Base-by-base conservation (phyloP, 2,113 vertebrate species). In the Miniopterus natalensis region DNA sequence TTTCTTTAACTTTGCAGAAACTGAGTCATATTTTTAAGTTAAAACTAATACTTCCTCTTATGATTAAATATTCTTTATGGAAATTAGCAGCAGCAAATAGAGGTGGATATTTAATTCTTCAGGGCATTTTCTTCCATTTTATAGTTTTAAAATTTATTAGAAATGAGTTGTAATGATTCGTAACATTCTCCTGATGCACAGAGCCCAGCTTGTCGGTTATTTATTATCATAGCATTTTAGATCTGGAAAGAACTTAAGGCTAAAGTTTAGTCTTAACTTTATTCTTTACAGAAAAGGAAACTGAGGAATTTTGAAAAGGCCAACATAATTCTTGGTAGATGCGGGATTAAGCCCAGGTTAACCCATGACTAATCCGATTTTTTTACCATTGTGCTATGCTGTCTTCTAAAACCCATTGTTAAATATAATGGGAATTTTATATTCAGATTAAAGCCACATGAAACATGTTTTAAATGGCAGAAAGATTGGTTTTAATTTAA, bases 1-100 rank as follows among this genome's bases (percentile, higher is more conserved):
- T 96, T 96, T 95, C 89, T 97, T 91, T 96, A 27, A 95, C 96
- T 61, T 96, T 75, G 36, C 91, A 97, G 92, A 95, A 98, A 92
- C 79, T 2, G 84, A 97, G 88, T 92, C 14, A 81, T 92, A 86
- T 92, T 94, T 96, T 25, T 36, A 92, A 95, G 83, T 96, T 79
- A 92, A 42, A 75, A 89, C 89, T 40, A 97, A 71, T 96, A 79
- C 92, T 97, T 95, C 88, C 74, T 96, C n/a, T 89, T 65, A 92
- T 96, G 84, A 87, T 90, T 96, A 92, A 95, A 88, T 94, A 65
- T 85, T 92, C 36, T 97, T 98, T 98, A 96, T 97, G 63, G 49
- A 96, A 94, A 97, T 84, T 77, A 92, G 10, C 87, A 90, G 65
- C 59, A 94, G 20, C 75, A 74, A 89, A 53, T 14, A 88, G 87